phyloP scores from a whole-genome alignment of 2,888 invertebrate genomes.

The Schrankia costaestrigalis region DNA sequence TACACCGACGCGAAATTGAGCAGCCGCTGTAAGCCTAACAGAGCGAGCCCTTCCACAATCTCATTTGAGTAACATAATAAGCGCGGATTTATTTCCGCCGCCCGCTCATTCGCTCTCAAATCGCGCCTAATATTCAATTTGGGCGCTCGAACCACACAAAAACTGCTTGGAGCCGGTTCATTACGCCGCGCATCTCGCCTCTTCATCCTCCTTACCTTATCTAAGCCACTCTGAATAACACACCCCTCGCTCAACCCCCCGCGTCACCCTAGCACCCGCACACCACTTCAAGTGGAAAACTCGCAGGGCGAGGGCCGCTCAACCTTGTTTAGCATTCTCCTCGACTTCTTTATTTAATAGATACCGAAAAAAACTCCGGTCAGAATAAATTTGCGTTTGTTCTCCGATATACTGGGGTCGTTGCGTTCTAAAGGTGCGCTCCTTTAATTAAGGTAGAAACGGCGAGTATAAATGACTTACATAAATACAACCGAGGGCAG shows the following conservation, averaged over 20 bases:
- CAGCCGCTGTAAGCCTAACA: constrained; percentile 62
- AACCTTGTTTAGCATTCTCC: constrained; percentile 80
- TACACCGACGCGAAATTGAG: constrained; percentile 70
- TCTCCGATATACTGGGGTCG: constrained; percentile 64
- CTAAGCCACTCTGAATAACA: constrained; percentile 76
- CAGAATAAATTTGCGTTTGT: constrained; percentile 77
- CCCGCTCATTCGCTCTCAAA: constrained; percentile 76
- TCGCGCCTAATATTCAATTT: constrained; percentile 81
- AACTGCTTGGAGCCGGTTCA: constrained; percentile 77
- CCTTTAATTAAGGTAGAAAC: constrained; percentile 67
- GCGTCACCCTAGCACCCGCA: constrained; percentile 47
- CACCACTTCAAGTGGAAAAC: constrained; percentile 78
- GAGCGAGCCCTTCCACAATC: constrained; percentile 69
- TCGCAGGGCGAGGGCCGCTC: constrained; percentile 77
- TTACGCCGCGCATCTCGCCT: constrained; percentile 78
- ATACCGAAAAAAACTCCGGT: constrained; percentile 72
- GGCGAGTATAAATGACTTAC: constrained; percentile 61
- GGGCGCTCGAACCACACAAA: constrained; percentile 76
- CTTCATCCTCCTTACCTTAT: constrained; percentile 80
- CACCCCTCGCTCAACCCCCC: constrained; percentile 46
- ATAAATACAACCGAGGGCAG: constrained; percentile 57
- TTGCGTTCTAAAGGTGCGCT: constrained; percentile 63
- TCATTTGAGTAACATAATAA: constrained; percentile 78
- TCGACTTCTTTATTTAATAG: constrained; percentile 80
- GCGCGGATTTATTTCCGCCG: constrained; percentile 76